Evolutionary conservation across 2,113 vertebrate genomes (phyloP), one percentile per base, ranked within the genome.

Genomic region (Grallaria varia): DNA sequence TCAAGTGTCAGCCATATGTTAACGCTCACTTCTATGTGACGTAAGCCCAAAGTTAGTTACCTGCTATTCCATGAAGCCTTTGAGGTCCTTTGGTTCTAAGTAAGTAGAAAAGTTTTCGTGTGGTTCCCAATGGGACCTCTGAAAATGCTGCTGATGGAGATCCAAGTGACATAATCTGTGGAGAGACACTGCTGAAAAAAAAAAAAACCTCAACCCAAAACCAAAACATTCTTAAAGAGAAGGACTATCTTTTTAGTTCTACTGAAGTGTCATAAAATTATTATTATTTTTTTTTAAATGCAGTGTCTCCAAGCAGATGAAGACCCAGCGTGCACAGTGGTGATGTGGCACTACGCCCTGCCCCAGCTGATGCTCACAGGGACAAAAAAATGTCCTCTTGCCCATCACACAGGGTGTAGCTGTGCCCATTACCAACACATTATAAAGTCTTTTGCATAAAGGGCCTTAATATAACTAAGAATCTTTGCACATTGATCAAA

Each of bases 401-500:
- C 50, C 47, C n/a, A 86, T 47, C 58, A 86, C 4, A 2, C 19
- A 67, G 19, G 5, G 14, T 28, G 25, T 9, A 88, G 52, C 39
- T 42, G 33, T 84, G 47, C 64, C 60, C 1, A 0, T 64, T 87
- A 75, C 28, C 74, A 40, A 59, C 39, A 62, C 14, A 33, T 73
- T 91, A 50, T 40, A 86, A 72, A 94, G 56, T 27, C 55, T 40
- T 85, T 92, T 84, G n/a, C 52, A 52, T 75, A 78, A 93, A 68
- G 52, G 60, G 7, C 73, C 84, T 89, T 90, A 93, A 95, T 93
- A 49, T 93, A 84, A 73, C 71, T n/a, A 79, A 88, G 50, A 87
- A 84, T 94, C 68, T 88, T 72, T 39, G 49, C 73, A 94, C 95
- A 93, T 93, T 95, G 92, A 96, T 94, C 90, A 96, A 90, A 89